Base-by-base conservation (phyloP, 23 tunicate genomes). In the Phallusia fumigata region DNA sequence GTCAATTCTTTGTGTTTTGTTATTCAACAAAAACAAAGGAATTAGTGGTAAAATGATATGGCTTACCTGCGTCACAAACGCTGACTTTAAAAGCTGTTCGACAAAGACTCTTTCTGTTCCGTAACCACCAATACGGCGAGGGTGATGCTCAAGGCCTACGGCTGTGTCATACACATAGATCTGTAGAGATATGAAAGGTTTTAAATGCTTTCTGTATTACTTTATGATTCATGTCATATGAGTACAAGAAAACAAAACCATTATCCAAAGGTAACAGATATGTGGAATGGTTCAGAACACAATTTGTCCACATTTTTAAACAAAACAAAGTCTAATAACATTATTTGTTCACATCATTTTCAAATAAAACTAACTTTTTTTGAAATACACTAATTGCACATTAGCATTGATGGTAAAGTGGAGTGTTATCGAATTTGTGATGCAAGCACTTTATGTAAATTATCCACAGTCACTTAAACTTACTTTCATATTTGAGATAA, bases 81-180 rank as follows among this genome's bases (percentile, higher is more conserved):
- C 73, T 34, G 97, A 93, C 73, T 78, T 84, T 19, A 28, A 32
- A 0, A 93, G 65, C 19, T 47, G 65, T 12, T 94, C 90, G 19
- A 79, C 86, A 82, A 94, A 81, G 8, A 75, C 77, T 45, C 93
- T 65, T 47, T 94, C 98, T 5, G 86, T 86, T 5, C 77, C 90
- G 79, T 89, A 79, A 21, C 88, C 88, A 24, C 86, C 88, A 32
- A 64, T 73, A 21, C 98, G 52, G 19, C 64, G 85, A 19, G 90
- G 85, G 0, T 84, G 85, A 64, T 73, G 83, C 31, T 80, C 83
- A 34, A 35, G 52, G 2, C 94, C 98, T 31, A 89, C 79, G 0
- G 75, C 78, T 15, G 90, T 89, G 24, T 91, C 87, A 77, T 94
- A 94, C 26, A 94, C 69, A 65, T 77, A 94, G 40, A 94, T 76